Base-by-base conservation (phyloP, 1,140 invertebrate genomes). In the Trichonephila clavata region DNA sequence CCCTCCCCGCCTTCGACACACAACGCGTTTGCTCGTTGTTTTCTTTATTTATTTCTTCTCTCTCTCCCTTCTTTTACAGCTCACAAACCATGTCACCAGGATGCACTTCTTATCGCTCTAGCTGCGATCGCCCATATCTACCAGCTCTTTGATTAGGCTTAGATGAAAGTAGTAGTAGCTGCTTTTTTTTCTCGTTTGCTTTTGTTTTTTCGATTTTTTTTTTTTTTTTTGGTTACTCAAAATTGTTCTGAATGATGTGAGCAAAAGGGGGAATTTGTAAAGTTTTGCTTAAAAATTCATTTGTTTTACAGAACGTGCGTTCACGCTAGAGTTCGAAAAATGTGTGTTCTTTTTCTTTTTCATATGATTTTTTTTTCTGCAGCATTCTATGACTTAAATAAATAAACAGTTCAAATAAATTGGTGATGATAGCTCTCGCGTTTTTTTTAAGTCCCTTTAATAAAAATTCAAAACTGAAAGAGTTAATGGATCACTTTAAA, bases 1-100 rank as follows among this genome's bases (percentile, higher is more conserved):
- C 90, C 80, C 60, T 83, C 71, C 59, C 90, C 90, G 90, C 90
- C 90, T 91, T 91, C 80, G 90, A 91, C 90, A 91, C 90, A 91
- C 90, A 91, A 83, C 90, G 77, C 57, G 90, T 90, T 90, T 90
- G 88, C 88, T 90, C 80, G 43, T 43, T 84, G 24, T 59, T 63
- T 63, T 24, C 63, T 63, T 83, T 63, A 83, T 63, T 61, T 57
- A n/a, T 91, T 21, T 60, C 27, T 90, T 77, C 59, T 16, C 20
- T 39, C 16, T 68, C 7, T 63, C 32, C n/a, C 57, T 60, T 60
- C n/a, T 61, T 68, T 88, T 88, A 88, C 86, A 88, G 86, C 61
- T 88, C 86, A 63, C 59, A 32, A 61, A 63, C 68, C 88, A 90
- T 77, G 88, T 90, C 65, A 80, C 88, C 88, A 90, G 88, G 63